Evolutionary conservation across 2,797 vertebrate genomes (phyloP).

Genomic region (Pagetopsis macropterus): DNA sequence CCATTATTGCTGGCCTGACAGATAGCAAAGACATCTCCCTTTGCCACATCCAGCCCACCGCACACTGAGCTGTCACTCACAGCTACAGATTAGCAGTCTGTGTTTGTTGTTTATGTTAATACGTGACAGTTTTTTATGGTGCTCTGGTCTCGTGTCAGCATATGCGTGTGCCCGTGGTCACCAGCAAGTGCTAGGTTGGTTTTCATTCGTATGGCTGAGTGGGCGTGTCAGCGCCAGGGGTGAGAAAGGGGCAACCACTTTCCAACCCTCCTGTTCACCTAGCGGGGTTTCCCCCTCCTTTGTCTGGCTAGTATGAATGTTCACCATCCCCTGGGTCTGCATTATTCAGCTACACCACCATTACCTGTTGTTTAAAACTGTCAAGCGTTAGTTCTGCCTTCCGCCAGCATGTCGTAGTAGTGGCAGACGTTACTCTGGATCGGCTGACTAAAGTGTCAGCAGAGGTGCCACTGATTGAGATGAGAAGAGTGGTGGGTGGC

Average conservation of each 20-base stretch:
- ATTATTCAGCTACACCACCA: constrained; percentile 36
- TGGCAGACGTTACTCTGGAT: constrained; percentile 21
- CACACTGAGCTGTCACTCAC: constrained; percentile 17
- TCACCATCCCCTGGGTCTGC: constrained; percentile 33
- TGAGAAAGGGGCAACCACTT: constrained; percentile 23
- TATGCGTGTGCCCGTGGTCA: constrained; percentile 41
- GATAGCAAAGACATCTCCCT: constrained; percentile 11
- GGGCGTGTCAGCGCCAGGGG: constrained; percentile 36
- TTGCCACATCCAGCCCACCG: constrained; percentile 5
- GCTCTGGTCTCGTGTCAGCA: constrained; percentile 34
- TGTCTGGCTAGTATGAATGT: constrained; percentile 31
- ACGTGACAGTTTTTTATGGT: constrained; percentile 48
- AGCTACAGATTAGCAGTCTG: constrained; percentile 40
- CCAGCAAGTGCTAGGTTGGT: constrained; percentile 39
- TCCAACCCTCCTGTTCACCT: constrained; percentile 29
- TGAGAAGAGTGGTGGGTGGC: constrained; percentile 20
- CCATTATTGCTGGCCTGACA: constrained; percentile 18
- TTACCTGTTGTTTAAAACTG: constrained; percentile 32
- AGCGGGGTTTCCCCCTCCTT: constrained; percentile 29
- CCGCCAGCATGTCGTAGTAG: constrained; percentile 22
- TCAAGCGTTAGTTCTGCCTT: constrained; percentile 31
- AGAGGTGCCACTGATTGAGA: constrained; percentile 59
- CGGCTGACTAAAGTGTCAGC: constrained; percentile 35
- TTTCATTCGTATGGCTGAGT: constrained; percentile 53
- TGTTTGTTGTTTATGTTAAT: constrained; percentile 61